phyloP scores from a whole-genome alignment of 2,888 invertebrate genomes.

The Protophormia terraenovae region DNA sequence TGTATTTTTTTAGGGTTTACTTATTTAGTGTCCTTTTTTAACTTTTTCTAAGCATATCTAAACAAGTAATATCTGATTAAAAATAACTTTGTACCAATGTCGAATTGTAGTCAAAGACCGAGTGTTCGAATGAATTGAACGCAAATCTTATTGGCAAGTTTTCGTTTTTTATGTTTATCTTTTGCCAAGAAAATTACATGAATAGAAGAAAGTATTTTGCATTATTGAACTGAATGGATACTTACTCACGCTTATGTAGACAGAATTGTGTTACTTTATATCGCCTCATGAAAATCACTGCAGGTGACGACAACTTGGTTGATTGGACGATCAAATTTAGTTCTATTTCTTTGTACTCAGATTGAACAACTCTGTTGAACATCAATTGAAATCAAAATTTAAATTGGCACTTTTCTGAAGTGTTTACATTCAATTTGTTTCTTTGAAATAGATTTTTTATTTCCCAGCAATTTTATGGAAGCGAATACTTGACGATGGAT shows the following conservation, averaged over 20 bases:
- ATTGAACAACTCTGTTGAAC: background rate
- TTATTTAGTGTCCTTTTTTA: background rate
- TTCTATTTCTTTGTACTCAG: background rate
- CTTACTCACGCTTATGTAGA: conserved; percentile 1
- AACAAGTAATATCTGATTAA: background rate
- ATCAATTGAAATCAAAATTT: background rate
- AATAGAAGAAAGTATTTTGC: background rate
- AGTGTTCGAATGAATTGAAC: background rate
- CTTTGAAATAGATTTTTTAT: background rate
- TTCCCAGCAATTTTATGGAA: background rate
- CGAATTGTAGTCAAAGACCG: background rate
- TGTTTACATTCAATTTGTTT: conserved; percentile 30
- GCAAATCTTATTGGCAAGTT: background rate
- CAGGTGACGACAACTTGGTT: conserved; percentile 10
- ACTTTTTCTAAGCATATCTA: background rate
- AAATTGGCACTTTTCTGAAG: conserved; percentile 1
- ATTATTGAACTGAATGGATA: background rate
- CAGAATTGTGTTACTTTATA: background rate
- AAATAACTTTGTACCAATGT: background rate
- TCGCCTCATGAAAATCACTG: background rate
- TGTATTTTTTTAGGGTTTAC: too few relatives aligned
- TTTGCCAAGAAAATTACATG: background rate
- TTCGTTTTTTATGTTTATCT: background rate
- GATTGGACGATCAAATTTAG: background rate
- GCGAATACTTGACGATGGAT: background rate